phyloP scores from a whole-genome alignment of 2,113 vertebrate species.

The Delphinus delphis region DNA sequence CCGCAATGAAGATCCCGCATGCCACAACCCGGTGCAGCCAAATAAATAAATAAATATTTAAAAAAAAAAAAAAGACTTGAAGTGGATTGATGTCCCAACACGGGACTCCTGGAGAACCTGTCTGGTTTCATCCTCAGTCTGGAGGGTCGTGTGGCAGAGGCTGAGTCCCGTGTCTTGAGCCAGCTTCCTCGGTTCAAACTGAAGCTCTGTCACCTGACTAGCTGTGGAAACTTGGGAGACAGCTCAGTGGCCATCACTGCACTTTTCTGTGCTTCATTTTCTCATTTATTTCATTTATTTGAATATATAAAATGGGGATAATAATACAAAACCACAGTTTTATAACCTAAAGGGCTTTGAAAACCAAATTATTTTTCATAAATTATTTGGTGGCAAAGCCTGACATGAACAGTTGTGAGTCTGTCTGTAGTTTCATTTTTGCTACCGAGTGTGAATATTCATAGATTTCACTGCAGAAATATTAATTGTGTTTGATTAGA shows the following conservation, averaged over 20 bases:
- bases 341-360: background rate
- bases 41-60: too few relatives aligned
- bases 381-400: background rate
- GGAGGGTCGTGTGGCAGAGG: background rate
- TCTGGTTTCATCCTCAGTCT: background rate
- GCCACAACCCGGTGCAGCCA: too few relatives aligned
- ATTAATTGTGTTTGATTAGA: background rate
- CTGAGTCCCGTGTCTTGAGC: background rate
- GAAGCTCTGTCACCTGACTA: background rate
- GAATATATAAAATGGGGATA: background rate
- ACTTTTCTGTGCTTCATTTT: background rate
- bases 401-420: background rate
- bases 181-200: background rate
- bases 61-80: too few relatives aligned
- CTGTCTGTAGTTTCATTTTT: background rate
- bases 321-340: background rate
- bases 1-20: too few relatives aligned
- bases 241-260: background rate
- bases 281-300: background rate
- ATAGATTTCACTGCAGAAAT: background rate
- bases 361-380: background rate
- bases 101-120: background rate
- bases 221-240: background rate
- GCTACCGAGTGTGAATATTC: background rate
- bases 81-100: background rate